phyloP scores from a whole-genome alignment of 2,113 vertebrate species.

The Ariopsis seemanni region DNA sequence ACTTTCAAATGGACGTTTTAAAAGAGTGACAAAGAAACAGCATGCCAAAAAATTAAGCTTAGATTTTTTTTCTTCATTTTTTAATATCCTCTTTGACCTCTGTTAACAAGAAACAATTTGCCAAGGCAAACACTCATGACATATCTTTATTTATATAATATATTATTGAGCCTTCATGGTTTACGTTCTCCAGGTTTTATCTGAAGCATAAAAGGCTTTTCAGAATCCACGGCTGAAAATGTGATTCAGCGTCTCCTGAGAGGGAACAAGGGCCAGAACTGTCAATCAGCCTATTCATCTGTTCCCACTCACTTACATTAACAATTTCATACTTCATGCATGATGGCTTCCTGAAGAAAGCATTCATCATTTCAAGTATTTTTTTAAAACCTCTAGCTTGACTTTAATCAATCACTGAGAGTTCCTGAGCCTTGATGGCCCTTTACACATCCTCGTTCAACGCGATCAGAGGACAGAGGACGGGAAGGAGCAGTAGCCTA shows the following conservation, averaged over 20 bases:
- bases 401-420: slow-evolving; percentile 21
- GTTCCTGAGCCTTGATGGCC: slow-evolving; percentile 2
- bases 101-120: neutral
- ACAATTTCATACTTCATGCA: slow-evolving; percentile 38
- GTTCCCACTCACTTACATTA: slow-evolving; percentile 20
- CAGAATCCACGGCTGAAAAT: slow-evolving; percentile 8
- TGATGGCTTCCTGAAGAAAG: slow-evolving; percentile 25
- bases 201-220: slow-evolving; percentile 37
- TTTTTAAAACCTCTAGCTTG: slow-evolving; percentile 8
- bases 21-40: neutral
- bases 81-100: slow-evolving; percentile 5
- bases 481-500: too few species aligned
- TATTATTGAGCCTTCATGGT: neutral
- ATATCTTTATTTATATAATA: neutral
- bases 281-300: slow-evolving; percentile 32
- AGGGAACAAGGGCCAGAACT: slow-evolving; percentile 37
- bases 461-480: too few species aligned
- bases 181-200: neutral
- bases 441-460: neutral
- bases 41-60: slow-evolving; percentile 6
- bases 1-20: slow-evolving; percentile 28
- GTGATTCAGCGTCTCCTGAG: slow-evolving; percentile 23
- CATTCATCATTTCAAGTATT: slow-evolving; percentile 24
- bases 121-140: slow-evolving; percentile 8
- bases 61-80: neutral